Percentiles rank a stretch among this genome's conserved stretches.
phyloP scores from a whole-genome alignment of 1,140 invertebrate species.

The Euschistus heros region DNA sequence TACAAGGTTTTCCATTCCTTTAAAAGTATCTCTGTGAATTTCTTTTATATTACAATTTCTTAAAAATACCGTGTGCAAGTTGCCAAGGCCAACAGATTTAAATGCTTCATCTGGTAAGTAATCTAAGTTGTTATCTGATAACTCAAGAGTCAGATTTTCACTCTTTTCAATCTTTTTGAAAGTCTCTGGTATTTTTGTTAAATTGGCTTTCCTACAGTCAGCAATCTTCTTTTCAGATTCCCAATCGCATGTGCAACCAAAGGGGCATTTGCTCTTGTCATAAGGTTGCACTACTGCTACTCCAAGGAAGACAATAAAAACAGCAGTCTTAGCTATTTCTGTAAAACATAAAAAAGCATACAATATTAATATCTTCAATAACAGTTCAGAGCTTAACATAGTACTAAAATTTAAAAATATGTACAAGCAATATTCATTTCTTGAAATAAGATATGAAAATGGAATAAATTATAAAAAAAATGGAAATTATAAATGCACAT shows the following conservation, averaged over 20 bases:
- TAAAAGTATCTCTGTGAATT: constrained; percentile 62
- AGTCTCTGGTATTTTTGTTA: constrained; percentile 53
- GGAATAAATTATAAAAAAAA: too few relatives aligned
- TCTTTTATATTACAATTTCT: constrained; percentile 57
- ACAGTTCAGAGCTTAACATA: too few relatives aligned
- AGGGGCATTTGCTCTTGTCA: constrained; percentile 45
- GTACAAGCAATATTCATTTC: too few relatives aligned
- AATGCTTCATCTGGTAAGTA: constrained; percentile 57
- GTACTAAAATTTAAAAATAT: too few relatives aligned
- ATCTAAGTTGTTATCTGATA: constrained; percentile 57
- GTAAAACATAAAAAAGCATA: neutral
- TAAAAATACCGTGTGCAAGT: constrained; percentile 69
- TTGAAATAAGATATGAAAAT: too few relatives aligned
- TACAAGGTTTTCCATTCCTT: constrained; percentile 66
- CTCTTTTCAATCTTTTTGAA: too few relatives aligned
- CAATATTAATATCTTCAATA: too few relatives aligned
- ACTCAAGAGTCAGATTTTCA: constrained; percentile 64
- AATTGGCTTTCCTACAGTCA: constrained; percentile 55
- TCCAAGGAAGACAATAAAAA: constrained; percentile 16
- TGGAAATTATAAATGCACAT: too few relatives aligned
- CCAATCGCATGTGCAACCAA: constrained; percentile 65
- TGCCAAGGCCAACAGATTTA: constrained; percentile 52
- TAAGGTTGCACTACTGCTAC: constrained; percentile 32
- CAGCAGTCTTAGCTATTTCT: constrained; percentile 4
- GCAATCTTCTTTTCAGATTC: constrained; percentile 67